Conservation (phyloP, 1,140 invertebrate genomes). For the Bilobella aurantiaca region DNA sequence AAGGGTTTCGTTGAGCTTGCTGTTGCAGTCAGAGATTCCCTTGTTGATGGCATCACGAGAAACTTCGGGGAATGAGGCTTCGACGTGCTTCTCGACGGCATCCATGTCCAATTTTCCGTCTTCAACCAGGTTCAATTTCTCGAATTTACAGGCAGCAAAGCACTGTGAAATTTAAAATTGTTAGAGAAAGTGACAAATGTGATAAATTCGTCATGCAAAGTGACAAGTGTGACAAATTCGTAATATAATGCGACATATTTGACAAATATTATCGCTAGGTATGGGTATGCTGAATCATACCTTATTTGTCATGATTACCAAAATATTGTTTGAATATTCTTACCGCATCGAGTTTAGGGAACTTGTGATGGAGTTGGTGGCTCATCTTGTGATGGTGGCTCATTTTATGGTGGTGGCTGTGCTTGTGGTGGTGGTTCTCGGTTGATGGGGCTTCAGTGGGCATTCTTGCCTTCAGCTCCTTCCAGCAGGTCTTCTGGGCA, state of each 20-base stretch:
- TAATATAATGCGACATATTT: too few species aligned
- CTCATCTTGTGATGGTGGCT: background rate
- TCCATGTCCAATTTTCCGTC: background rate
- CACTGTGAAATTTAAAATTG: background rate
- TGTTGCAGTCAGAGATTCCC: background rate
- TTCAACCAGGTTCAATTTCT: slow-evolving; percentile 4
- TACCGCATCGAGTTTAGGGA: background rate
- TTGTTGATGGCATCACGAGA: background rate
- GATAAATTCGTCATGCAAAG: background rate
- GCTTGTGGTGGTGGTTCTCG: background rate
- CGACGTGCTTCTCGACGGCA: background rate
- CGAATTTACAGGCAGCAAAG: background rate
- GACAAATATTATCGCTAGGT: too few species aligned
- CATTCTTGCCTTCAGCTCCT: background rate
- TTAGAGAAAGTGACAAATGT: too few species aligned
- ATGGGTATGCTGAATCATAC: background rate
- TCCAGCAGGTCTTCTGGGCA: background rate
- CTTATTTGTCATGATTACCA: background rate
- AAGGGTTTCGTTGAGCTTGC: background rate
- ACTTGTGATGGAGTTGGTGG: background rate
- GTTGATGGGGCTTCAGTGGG: background rate
- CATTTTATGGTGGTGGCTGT: slow-evolving; percentile 1
- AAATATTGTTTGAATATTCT: too few species aligned
- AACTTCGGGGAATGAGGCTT: background rate
- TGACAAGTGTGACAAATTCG: background rate